phyloP scores from a whole-genome alignment of 1,140 invertebrate species.

The Samia ricini region DNA sequence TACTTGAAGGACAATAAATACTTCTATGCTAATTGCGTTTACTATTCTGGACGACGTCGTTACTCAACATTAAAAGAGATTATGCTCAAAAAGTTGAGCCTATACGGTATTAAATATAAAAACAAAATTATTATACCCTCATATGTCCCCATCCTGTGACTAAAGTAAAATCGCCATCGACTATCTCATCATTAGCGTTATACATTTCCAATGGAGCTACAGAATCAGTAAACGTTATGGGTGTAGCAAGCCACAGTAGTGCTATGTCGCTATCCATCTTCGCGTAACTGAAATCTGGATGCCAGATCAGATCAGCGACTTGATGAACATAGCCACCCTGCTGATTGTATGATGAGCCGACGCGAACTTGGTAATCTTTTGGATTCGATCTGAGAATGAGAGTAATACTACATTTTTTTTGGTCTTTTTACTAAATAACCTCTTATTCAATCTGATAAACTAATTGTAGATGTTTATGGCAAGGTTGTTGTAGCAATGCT shows the following conservation, averaged over 20 bases:
- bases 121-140: constrained; percentile 30
- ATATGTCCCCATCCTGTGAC: constrained; percentile 65
- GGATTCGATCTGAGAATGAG: constrained; percentile 33
- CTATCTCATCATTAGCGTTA: constrained; percentile 47
- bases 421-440: not conserved
- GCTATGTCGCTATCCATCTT: constrained; percentile 80
- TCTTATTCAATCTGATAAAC: too few species aligned
- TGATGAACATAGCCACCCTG: constrained; percentile 48
- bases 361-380: constrained; percentile 42
- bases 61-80: too few species aligned
- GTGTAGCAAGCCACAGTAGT: constrained; percentile 76
- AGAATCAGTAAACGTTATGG: constrained; percentile 73
- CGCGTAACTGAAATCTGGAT: constrained; percentile 46
- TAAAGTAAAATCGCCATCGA: constrained; percentile 49
- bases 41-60: too few species aligned
- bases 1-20: too few species aligned
- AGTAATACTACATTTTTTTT: not conserved
- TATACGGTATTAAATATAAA: too few species aligned
- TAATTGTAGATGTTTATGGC: too few species aligned
- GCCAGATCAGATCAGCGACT: constrained; percentile 46
- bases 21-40: too few species aligned
- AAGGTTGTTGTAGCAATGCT: too few species aligned
- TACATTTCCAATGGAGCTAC: constrained; percentile 77
- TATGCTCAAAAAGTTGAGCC: too few species aligned
- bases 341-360: constrained; percentile 52